A percentile compares a stretch with the other conserved stretches of the same genome.
Conservation (phyloP, 2,888 invertebrate genomes). For the Torymus aiolomorphi region DNA sequence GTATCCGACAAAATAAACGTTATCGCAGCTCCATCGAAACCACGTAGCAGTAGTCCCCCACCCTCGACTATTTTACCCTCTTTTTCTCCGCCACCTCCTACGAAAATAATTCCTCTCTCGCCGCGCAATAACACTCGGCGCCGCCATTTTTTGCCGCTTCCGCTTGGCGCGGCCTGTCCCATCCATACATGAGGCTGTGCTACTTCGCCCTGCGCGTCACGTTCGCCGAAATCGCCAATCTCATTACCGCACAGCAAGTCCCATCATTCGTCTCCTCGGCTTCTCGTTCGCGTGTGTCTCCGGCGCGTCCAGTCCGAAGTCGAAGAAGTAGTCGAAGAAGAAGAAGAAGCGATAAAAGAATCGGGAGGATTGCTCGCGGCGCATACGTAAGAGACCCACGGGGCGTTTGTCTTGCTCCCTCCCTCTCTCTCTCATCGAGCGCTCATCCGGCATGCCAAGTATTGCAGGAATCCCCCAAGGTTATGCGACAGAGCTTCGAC, state of each 20-base stretch:
- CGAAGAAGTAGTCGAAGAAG: neutral
- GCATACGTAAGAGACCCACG: constrained; percentile 41
- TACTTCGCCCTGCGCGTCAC: constrained; percentile 33
- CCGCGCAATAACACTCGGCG: constrained; percentile 12
- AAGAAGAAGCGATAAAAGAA: constrained; percentile 51
- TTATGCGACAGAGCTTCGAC: constrained; percentile 42
- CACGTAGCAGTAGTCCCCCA: neutral
- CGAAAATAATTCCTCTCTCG: constrained; percentile 28
- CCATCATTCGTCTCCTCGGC: constrained; percentile 19
- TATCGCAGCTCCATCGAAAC: neutral
- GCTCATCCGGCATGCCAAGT: constrained; percentile 49
- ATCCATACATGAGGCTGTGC: neutral
- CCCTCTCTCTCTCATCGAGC: constrained; percentile 13
- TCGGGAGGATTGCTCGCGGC: constrained; percentile 41
- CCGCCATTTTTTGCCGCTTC: constrained; percentile 1
- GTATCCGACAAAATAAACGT: constrained; percentile 9
- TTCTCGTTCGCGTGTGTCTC: neutral
- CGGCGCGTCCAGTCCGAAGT: neutral
- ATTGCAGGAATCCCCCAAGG: constrained; percentile 51
- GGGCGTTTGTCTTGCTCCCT: constrained; percentile 37
- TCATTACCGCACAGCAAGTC: constrained; percentile 47
- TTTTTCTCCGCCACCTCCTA: neutral
- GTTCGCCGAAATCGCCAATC: constrained; percentile 46
- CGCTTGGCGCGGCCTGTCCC: neutral
- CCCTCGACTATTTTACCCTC: neutral